A percentile compares a stretch with the other conserved stretches of the same genome.
Evolutionary conservation across 2,888 invertebrate genomes (phyloP).

Genomic region (Athalia rosae): DNA sequence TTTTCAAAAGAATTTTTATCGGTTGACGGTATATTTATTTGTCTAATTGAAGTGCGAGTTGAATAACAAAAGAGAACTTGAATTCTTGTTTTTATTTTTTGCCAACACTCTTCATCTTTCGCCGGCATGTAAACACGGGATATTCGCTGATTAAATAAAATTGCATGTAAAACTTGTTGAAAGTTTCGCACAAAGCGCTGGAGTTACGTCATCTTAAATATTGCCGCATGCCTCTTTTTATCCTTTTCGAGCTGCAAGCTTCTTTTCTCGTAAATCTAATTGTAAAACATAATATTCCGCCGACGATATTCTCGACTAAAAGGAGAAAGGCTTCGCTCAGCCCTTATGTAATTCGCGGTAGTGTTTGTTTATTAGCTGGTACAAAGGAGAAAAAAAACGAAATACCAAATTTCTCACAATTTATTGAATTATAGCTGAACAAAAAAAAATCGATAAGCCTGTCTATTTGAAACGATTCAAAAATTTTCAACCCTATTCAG

Average conservation of each 20-base stretch:
- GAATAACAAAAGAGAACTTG: too few species aligned
- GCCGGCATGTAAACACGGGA: not conserved
- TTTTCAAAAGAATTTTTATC: too few species aligned
- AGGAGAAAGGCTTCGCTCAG: constrained; percentile 12
- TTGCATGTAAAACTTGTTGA: constrained; percentile 2
- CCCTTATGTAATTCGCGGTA: not conserved
- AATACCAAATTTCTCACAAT: not conserved
- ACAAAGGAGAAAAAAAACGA: not conserved
- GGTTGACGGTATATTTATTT: too few species aligned
- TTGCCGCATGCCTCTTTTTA: not conserved
- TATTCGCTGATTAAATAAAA: constrained; percentile 26
- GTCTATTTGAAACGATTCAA: too few species aligned
- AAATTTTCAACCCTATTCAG: too few species aligned
- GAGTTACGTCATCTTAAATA: constrained; percentile 7
- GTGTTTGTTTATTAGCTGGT: not conserved
- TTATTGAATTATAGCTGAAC: too few species aligned
- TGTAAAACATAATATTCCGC: constrained; percentile 12
- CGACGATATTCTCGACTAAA: constrained; percentile 6
- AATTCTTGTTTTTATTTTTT: too few species aligned
- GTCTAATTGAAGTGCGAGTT: too few species aligned
- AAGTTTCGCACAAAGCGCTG: not conserved
- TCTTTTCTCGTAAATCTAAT: constrained; percentile 18
- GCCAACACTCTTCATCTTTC: too few species aligned
- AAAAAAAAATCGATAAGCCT: too few species aligned
- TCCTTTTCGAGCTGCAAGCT: not conserved